A percentile compares a stretch with the other conserved stretches of the same genome.
Conservation (phyloP, 2,888 invertebrate genomes). For the Clitarchus hookeri region DNA sequence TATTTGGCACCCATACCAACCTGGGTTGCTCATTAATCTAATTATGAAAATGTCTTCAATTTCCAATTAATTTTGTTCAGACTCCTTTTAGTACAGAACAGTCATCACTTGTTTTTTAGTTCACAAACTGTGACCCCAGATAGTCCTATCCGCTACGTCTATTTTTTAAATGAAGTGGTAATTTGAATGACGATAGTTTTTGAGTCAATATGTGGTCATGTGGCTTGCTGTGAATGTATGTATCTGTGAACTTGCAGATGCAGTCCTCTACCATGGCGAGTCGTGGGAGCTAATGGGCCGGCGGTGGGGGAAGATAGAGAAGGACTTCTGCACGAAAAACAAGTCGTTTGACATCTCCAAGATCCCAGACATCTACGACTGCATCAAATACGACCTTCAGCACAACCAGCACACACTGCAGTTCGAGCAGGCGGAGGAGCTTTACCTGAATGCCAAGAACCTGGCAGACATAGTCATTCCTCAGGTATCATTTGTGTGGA, state of each 20-base stretch:
- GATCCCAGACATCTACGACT: slow-evolving; percentile 99
- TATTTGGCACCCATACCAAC: too few relatives aligned
- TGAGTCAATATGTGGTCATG: too few relatives aligned
- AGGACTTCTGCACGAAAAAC: slow-evolving; percentile 94
- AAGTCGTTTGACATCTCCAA: slow-evolving; percentile 96
- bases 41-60: too few relatives aligned
- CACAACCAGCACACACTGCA: slow-evolving; percentile 96
- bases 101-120: too few relatives aligned
- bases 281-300: slow-evolving; percentile 98
- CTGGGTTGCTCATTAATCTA: too few relatives aligned
- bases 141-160: too few relatives aligned
- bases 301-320: slow-evolving; percentile 97
- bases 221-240: slow-evolving; percentile 4
- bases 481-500: slow-evolving; percentile 63
- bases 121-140: too few relatives aligned
- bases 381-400: slow-evolving; percentile 97
- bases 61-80: too few relatives aligned
- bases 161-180: too few relatives aligned
- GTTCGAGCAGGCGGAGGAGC: slow-evolving; percentile 88
- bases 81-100: too few relatives aligned
- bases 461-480: slow-evolving; percentile 99
- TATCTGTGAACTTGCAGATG: slow-evolving; percentile 61
- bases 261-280: slow-evolving; percentile 95
- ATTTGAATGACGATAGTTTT: too few relatives aligned
- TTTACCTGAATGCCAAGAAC: slow-evolving; percentile 95